Evolutionary conservation across 2,797 vertebrate species (phyloP).

Genomic region (Danio kyathit): DNA sequence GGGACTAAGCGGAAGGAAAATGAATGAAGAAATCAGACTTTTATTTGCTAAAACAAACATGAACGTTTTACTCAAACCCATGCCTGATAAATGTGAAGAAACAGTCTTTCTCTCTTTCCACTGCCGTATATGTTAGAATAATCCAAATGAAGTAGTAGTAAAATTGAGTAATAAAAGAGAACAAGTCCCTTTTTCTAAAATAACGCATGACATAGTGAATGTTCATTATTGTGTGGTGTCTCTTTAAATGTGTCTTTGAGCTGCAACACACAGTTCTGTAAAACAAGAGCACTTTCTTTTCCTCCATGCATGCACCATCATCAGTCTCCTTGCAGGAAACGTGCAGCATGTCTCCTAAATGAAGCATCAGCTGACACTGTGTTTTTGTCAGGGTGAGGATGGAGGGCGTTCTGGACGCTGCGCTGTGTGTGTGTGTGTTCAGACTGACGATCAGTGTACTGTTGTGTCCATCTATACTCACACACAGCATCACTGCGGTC

Average conservation of each 20-base stretch:
- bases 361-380: background rate
- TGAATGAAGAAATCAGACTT: too few species aligned
- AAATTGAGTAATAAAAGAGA: too few species aligned
- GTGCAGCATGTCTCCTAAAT: background rate
- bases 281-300: background rate
- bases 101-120: too few species aligned
- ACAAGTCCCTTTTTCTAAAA: too few species aligned
- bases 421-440: conserved; percentile 67
- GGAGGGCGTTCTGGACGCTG: conserved; percentile 75
- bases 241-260: background rate
- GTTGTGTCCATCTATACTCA: conserved; percentile 65
- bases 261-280: background rate
- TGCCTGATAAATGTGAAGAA: too few species aligned
- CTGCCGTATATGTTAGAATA: too few species aligned
- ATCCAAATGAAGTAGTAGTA: too few species aligned
- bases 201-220: too few species aligned
- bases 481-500: conserved; percentile 65
- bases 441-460: conserved; percentile 75
- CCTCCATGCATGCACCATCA: background rate
- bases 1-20: too few species aligned
- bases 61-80: too few species aligned
- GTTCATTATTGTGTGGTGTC: too few species aligned
- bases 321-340: background rate
- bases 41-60: too few species aligned
- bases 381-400: conserved; percentile 65